These are phyloP conservation scores for Micropterix aruncella DNA, from an alignment of 2,888 invertebrate species.

Conservation along the genomic window DNA sequence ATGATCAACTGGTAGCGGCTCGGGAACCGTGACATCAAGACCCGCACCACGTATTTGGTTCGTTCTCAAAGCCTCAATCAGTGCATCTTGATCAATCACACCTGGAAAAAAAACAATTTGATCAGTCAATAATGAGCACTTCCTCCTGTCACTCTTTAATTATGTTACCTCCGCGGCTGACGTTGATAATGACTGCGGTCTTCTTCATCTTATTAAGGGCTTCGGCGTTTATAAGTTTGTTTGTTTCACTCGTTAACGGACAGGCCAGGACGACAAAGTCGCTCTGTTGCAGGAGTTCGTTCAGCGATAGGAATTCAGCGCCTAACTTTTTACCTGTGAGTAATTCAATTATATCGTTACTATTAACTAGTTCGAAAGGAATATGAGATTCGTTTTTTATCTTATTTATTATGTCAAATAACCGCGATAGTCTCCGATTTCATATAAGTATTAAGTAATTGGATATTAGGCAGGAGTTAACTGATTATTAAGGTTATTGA, in stretches of 20 bases:
- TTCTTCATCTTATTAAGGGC: constrained; percentile 64
- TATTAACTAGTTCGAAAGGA: too few species aligned
- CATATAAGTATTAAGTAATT: too few species aligned
- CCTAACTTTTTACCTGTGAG: constrained; percentile 37
- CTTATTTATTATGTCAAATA: too few species aligned
- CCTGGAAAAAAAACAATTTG: constrained; percentile 25
- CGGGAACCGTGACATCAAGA: constrained; percentile 82
- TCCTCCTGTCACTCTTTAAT: too few species aligned
- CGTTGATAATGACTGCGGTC: constrained; percentile 61
- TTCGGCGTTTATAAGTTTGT: constrained; percentile 49
- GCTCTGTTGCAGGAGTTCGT: constrained; percentile 50
- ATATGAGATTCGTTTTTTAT: too few species aligned
- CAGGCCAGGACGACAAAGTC: constrained; percentile 62
- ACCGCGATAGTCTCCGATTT: too few species aligned
- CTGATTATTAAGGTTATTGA: too few species aligned
- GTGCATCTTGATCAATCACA: constrained; percentile 67
- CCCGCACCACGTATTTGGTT: constrained; percentile 76
- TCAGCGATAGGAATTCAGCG: constrained; percentile 49
- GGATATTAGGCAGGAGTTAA: too few species aligned
- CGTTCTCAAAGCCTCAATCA: constrained; percentile 61
- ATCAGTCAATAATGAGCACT: too few species aligned
- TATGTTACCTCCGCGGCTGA: constrained; percentile 53
- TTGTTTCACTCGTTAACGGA: constrained; percentile 54
- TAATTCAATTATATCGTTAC: too few species aligned
- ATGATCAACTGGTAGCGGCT: constrained; percentile 71